These are phyloP conservation scores for Drosophila basisetae DNA, from an alignment of 2,888 invertebrate species.

Conservation along the genomic window DNA sequence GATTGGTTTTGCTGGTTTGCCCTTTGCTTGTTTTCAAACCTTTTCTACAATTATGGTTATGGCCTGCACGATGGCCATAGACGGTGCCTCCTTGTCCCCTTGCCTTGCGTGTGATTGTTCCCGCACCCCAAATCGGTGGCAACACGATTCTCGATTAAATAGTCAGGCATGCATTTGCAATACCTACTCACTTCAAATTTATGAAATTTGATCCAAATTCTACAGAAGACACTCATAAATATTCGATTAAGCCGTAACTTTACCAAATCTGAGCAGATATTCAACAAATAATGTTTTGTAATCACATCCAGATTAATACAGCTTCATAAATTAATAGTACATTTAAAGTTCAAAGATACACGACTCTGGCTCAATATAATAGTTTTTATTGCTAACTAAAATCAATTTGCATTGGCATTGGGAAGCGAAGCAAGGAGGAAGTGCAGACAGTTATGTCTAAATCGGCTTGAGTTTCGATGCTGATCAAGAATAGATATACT, in stretches of 20 bases:
- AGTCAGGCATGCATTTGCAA: not conserved
- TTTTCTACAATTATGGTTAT: slow-evolving; percentile 17
- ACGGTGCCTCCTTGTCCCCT: slow-evolving; percentile 6
- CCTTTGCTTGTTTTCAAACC: slow-evolving; percentile 57
- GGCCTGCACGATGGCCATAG: slow-evolving; percentile 54
- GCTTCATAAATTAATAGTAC: not conserved
- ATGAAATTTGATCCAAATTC: not conserved
- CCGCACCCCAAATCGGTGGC: slow-evolving; percentile 50
- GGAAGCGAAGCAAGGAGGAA: not conserved
- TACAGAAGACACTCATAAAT: not conserved
- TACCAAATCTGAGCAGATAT: not conserved
- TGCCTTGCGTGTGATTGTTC: slow-evolving; percentile 53
- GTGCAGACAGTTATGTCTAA: not conserved
- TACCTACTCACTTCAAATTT: not conserved
- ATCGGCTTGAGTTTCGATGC: not conserved
- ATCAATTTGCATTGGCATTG: not conserved
- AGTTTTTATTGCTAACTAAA: not conserved
- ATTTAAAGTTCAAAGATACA: not conserved
- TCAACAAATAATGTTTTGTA: not conserved
- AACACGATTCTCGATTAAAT: slow-evolving; percentile 52
- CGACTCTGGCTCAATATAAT: not conserved
- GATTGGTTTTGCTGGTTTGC: slow-evolving; percentile 48
- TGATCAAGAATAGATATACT: not conserved
- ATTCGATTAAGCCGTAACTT: not conserved
- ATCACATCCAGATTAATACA: not conserved